phyloP scores from a whole-genome alignment of 2,888 invertebrate genomes.

The Volucella inanis region DNA sequence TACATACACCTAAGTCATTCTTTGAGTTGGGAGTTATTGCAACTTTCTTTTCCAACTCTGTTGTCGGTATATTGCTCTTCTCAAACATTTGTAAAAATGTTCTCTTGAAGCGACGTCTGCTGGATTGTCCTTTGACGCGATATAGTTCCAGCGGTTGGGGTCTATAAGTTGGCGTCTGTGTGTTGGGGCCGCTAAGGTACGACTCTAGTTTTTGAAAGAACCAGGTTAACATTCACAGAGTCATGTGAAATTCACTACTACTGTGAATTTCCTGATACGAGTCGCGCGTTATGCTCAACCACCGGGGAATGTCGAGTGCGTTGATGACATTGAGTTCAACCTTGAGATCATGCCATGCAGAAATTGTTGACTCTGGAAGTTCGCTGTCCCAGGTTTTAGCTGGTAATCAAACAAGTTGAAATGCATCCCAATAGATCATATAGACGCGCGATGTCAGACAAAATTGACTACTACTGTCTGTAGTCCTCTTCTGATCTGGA shows the following conservation, averaged over 20 bases:
- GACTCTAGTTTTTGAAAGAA: constrained; percentile 44
- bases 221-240: neutral
- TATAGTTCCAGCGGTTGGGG: constrained; percentile 71
- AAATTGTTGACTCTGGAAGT: constrained; percentile 39
- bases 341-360: constrained; percentile 43
- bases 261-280: constrained; percentile 47
- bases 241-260: constrained; percentile 47
- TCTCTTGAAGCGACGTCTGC: constrained; percentile 75
- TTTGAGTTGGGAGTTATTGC: constrained; percentile 10
- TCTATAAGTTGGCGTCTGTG: constrained; percentile 47
- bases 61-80: constrained; percentile 5
- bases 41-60: constrained; percentile 16
- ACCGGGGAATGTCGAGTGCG: constrained; percentile 51
- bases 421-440: constrained; percentile 72
- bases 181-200: constrained; percentile 49
- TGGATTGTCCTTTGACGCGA: too few relatives aligned
- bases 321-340: too few relatives aligned
- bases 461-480: constrained; percentile 34
- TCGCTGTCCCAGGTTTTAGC: constrained; percentile 64
- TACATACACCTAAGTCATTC: too few relatives aligned
- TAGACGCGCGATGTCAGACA: constrained; percentile 60
- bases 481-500: neutral
- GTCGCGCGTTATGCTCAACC: constrained; percentile 13
- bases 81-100: constrained; percentile 45
- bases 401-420: constrained; percentile 52